phyloP scores from a whole-genome alignment of 2,113 vertebrate species.

The Tetraodon nigroviridis region DNA sequence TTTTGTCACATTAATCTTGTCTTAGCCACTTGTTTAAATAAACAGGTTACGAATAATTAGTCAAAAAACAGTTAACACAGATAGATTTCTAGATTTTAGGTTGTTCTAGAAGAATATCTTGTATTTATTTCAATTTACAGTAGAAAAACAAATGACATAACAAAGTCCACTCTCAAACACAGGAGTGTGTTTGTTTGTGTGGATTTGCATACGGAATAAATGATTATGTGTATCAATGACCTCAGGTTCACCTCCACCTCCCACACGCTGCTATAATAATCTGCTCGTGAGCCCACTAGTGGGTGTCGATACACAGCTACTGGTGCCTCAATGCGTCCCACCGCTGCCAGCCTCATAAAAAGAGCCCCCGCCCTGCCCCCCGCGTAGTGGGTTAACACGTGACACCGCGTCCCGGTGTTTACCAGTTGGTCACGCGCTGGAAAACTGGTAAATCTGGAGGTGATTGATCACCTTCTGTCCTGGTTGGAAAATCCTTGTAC shows the following conservation, averaged over 20 bases:
- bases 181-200: background rate
- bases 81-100: no score
- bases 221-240: conserved; percentile 10
- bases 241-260: conserved; percentile 16
- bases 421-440: conserved; percentile 20
- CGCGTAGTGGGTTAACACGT: background rate
- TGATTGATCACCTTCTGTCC: conserved; percentile 50
- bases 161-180: background rate
- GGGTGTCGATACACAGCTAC: conserved; percentile 27
- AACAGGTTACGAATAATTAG: background rate
- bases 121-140: background rate
- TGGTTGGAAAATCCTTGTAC: conserved; percentile 43
- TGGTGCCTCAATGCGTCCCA: conserved; percentile 8
- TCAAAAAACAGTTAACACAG: background rate
- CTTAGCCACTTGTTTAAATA: background rate
- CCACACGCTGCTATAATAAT: conserved; percentile 25
- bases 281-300: conserved; percentile 3
- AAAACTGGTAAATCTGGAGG: conserved; percentile 31
- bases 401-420: background rate
- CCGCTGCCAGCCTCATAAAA: conserved; percentile 39
- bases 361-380: conserved; percentile 16
- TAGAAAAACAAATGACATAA: background rate
- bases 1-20: background rate
- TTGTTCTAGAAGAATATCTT: no score
- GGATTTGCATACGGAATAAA: background rate